These are phyloP conservation scores for Oligia strigilis DNA, from an alignment of 2,888 invertebrate species.

Conservation along the genomic window DNA sequence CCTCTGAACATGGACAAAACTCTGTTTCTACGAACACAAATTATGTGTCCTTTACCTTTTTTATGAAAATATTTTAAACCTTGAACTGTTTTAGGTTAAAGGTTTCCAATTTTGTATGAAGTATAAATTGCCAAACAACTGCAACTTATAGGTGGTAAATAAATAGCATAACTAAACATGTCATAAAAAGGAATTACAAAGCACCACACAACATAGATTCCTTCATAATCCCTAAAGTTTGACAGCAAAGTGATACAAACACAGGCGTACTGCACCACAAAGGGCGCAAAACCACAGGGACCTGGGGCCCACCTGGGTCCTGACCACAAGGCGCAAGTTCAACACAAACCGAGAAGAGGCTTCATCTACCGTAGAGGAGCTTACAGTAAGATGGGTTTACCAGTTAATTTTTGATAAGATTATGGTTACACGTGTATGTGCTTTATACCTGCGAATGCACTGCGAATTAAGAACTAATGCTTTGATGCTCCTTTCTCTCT, in stretches of 20 bases:
- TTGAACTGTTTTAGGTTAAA: too few species aligned
- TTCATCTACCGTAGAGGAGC: conserved; percentile 38
- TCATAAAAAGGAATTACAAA: conserved; percentile 30
- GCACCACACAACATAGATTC: conserved; percentile 12
- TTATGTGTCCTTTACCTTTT: too few species aligned
- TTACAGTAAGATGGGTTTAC: conserved; percentile 28
- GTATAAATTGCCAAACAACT: background rate
- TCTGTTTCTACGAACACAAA: too few species aligned
- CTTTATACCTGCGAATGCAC: background rate
- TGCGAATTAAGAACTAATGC: too few species aligned
- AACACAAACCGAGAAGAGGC: conserved; percentile 36
- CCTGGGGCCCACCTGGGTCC: conserved; percentile 46
- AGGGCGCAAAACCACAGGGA: conserved; percentile 52
- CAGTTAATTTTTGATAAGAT: conserved; percentile 51
- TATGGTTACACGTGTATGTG: conserved; percentile 18
- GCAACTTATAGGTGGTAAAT: background rate
- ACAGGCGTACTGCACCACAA: conserved; percentile 22
- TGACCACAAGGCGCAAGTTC: conserved; percentile 59
- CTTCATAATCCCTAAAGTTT: conserved; percentile 48
- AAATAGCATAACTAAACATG: background rate
- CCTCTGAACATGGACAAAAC: too few species aligned
- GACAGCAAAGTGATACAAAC: conserved; percentile 50
- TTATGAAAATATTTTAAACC: too few species aligned
- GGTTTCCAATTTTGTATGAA: too few species aligned
- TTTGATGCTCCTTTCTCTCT: too few species aligned